phyloP scores from a whole-genome alignment of 2,113 vertebrate genomes.

The Abramis brama region DNA sequence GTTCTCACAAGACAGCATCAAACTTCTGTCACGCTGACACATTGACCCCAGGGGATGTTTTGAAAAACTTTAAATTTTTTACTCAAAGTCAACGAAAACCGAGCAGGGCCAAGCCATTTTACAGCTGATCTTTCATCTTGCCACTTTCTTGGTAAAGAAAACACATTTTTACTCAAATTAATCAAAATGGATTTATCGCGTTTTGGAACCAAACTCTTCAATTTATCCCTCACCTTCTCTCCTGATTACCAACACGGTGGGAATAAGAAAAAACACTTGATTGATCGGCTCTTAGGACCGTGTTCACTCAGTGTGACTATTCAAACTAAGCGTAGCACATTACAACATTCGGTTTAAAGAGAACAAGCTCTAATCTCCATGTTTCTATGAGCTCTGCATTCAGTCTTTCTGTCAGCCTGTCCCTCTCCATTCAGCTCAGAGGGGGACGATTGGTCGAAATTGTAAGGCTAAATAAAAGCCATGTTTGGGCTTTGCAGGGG shows the following conservation, averaged over 20 bases:
- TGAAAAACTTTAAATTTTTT: no score
- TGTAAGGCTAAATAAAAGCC: slow-evolving; percentile 59
- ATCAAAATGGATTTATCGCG: no score
- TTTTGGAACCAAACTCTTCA: no score
- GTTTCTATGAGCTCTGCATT: slow-evolving; percentile 34
- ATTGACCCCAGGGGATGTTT: no score
- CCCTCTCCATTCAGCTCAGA: slow-evolving; percentile 20
- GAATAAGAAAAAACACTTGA: slow-evolving; percentile 35
- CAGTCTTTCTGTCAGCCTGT: slow-evolving; percentile 31
- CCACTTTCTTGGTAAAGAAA: no score
- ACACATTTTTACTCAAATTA: no score
- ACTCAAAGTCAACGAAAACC: no score
- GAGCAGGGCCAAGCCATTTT: no score
- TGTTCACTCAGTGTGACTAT: slow-evolving; percentile 4
- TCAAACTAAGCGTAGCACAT: slow-evolving; percentile 20
- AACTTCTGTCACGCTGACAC: no score
- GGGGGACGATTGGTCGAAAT: slow-evolving; percentile 8
- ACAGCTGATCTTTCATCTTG: no score
- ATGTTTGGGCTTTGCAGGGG: slow-evolving; percentile 57
- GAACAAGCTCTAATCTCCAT: slow-evolving; percentile 39
- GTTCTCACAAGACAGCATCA: no score
- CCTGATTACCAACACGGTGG: slow-evolving; percentile 21
- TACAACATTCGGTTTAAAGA: slow-evolving; percentile 17
- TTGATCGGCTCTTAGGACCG: slow-evolving; percentile 16
- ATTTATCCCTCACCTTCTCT: slow-evolving; percentile 18